phyloP scores from a whole-genome alignment of 2,888 invertebrate species.

The Slavum lentiscoides region DNA sequence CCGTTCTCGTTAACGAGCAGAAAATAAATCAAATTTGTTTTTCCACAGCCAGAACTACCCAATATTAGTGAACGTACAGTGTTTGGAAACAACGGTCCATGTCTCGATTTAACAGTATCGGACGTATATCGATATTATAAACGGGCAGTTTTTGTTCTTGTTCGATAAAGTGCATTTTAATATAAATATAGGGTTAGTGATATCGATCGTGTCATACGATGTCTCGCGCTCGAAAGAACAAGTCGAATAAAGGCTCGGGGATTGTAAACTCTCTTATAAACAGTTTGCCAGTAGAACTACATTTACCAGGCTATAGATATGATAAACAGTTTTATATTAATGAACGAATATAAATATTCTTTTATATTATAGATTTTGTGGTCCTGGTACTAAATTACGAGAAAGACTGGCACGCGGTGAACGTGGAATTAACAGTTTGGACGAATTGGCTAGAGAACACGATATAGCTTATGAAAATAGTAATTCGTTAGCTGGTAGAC shows the following conservation, averaged over 20 bases:
- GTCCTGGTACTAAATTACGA: constrained; percentile 8
- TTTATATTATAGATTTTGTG: background rate
- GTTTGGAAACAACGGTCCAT: no score
- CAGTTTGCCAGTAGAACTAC: background rate
- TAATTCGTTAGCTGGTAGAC: no score
- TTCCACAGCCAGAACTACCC: no score
- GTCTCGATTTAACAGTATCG: no score
- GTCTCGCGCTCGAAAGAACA: background rate
- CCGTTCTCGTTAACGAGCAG: no score
- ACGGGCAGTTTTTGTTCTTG: background rate
- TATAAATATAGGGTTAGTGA: background rate
- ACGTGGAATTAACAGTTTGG: background rate
- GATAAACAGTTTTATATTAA: background rate
- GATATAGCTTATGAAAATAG: no score
- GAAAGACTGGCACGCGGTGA: background rate
- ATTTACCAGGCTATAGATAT: constrained; percentile 17
- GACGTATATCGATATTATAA: background rate
- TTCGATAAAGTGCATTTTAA: background rate
- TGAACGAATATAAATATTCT: background rate
- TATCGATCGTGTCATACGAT: background rate
- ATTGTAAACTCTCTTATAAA: constrained; percentile 3
- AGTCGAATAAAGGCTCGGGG: constrained; percentile 1
- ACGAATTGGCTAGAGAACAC: no score
- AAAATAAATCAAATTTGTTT: no score
- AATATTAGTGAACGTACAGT: no score